Evolutionary conservation across 1,140 invertebrate species (phyloP), one percentile per base, ranked within the genome.

Genomic region (silkworm (Bombyx mori)): DNA sequence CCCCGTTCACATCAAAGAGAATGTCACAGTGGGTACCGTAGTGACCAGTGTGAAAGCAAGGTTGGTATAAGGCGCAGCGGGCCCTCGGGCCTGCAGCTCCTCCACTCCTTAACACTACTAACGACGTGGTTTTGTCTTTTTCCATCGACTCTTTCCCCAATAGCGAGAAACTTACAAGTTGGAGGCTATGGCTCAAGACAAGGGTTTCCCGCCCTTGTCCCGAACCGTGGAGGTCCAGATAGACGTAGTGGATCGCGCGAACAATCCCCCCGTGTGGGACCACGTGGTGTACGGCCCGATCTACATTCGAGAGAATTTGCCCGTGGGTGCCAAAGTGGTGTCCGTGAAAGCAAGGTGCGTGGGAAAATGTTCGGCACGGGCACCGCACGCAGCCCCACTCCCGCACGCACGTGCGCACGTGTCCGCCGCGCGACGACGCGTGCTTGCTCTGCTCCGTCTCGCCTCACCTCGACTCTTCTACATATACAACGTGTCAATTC

Each of bases 181-280:
- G 93, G 95, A 96, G 91, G 97, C 96, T 86, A 96, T 95, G 91
- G 97, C 96, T 89, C 93, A 96, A 93, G 97, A 98, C 91, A 97
- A 96, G 92, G 96, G 96, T 84, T 95, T 93, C 89, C 95, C 96
- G 87, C 93, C 95, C 89, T 92, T 97, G 88, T 96, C 95, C 84
- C 92, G 96, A 90, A 95, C 95, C 85, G 96, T 98, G 89, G 96
- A 97, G 90, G 96, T 98, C 89, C 94, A 97, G 89, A 97, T 98
- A 91, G 97, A 98, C 91, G 96, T 98, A 90, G 97, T 98, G 90
- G 96, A 98, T 91, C 94, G 96, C 88, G 95, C 95, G 72, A 98
- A 97, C 93, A 98, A 98, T 92, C 96, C 96, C 87, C 96, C 96
- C 88, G 94, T 98, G 85, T 98, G 96, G 96, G 96, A 97, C 90